phyloP scores from a whole-genome alignment of 1,140 invertebrate genomes.

The Glossosoma conforme region DNA sequence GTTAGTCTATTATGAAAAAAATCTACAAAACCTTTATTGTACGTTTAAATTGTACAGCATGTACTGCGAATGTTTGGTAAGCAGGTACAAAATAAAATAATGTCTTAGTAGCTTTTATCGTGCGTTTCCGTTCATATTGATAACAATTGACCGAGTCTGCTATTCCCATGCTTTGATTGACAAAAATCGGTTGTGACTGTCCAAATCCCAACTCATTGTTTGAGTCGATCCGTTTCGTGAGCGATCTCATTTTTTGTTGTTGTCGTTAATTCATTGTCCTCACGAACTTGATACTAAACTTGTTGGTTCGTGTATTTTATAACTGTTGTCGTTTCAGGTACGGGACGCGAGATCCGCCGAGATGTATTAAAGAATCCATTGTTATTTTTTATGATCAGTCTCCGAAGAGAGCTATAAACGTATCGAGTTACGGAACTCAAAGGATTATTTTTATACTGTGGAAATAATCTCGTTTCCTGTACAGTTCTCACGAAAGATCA shows the following conservation, averaged over 20 bases:
- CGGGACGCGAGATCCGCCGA: background rate
- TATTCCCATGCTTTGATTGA: conserved; percentile 12
- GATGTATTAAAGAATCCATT: conserved; percentile 1
- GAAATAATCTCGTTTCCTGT: too few species aligned
- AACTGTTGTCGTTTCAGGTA: conserved; percentile 20
- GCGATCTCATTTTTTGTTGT: conserved; percentile 8
- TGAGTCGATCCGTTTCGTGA: conserved; percentile 18
- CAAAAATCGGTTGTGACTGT: conserved; percentile 18
- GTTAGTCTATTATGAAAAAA: too few species aligned
- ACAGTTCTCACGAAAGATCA: too few species aligned
- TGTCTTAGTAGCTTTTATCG: too few species aligned
- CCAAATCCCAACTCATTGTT: conserved; percentile 7
- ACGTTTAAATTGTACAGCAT: too few species aligned
- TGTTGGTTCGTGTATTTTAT: conserved; percentile 21
- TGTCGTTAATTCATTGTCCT: conserved; percentile 16
- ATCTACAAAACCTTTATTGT: too few species aligned
- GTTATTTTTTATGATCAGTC: conserved; percentile 9
- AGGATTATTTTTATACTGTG: background rate
- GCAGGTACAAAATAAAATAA: too few species aligned
- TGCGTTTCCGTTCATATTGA: too few species aligned
- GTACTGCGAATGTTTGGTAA: too few species aligned
- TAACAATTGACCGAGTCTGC: conserved; percentile 3
- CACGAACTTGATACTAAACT: conserved; percentile 22
- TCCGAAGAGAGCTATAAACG: conserved; percentile 1
- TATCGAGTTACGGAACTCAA: conserved; percentile 16